phyloP scores from a whole-genome alignment of 2,113 vertebrate species.

The Albula glossodonta region DNA sequence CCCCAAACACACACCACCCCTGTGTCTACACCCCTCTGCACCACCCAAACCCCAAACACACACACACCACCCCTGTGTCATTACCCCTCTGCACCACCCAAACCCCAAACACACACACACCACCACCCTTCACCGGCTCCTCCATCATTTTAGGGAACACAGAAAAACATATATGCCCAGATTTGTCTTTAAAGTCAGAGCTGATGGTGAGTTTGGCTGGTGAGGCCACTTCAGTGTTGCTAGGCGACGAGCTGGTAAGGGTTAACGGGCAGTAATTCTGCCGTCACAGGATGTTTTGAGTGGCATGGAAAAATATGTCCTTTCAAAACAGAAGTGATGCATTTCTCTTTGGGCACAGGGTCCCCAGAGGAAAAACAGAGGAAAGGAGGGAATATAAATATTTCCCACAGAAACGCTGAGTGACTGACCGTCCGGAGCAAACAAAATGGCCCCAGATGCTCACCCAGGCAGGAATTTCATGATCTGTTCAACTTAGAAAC shows the following conservation, averaged over 20 bases:
- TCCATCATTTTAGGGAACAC: neutral
- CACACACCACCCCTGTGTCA: too few relatives aligned
- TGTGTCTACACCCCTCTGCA: too few relatives aligned
- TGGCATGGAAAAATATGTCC: slow-evolving; percentile 7
- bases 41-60: too few relatives aligned
- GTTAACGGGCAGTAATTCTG: neutral
- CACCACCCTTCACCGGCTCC: too few relatives aligned
- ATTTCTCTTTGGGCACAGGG: neutral
- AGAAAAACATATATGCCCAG: neutral
- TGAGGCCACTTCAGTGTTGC: neutral
- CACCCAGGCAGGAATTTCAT: neutral
- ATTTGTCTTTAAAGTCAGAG: neutral
- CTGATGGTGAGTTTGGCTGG: neutral
- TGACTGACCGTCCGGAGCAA: neutral
- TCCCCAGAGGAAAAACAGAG: slow-evolving; percentile 8
- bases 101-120: too few relatives aligned
- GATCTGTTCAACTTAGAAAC: neutral
- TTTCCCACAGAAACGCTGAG: neutral
- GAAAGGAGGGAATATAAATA: slow-evolving; percentile 5
- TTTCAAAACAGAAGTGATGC: neutral
- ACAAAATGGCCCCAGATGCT: neutral
- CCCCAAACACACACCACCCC: too few relatives aligned
- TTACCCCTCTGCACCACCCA: too few relatives aligned
- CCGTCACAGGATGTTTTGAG: neutral
- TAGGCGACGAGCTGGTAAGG: neutral